A percentile compares a stretch with the other conserved stretches of the same genome.
phyloP scores from a whole-genome alignment of 2,888 invertebrate genomes.

The Netelia inedita region DNA sequence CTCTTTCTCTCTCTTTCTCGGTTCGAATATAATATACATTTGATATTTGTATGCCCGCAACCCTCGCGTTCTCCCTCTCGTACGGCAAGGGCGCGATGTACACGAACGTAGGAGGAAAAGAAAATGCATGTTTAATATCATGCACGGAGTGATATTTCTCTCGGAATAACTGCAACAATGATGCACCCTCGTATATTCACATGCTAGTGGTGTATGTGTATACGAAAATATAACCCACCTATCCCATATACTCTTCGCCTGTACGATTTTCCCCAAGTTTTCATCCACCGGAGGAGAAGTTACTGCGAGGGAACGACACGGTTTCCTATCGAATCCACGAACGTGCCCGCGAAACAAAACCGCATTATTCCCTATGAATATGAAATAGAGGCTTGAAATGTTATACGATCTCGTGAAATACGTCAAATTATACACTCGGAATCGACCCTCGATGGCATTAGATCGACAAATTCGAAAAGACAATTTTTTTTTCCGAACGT shows the following conservation, averaged over 20 bases:
- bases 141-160: not conserved
- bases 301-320: conserved; percentile 15
- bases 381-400: conserved; percentile 44
- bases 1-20: not conserved
- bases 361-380: conserved; percentile 54
- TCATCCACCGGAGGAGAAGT: conserved; percentile 10
- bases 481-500: too few relatives aligned
- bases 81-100: not conserved
- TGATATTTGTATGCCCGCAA: conserved; percentile 28
- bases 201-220: not conserved
- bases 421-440: not conserved
- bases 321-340: conserved; percentile 47
- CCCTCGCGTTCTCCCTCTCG: not conserved
- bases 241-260: conserved; percentile 20
- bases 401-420: conserved; percentile 27
- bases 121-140: conserved; percentile 33
- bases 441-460: not conserved
- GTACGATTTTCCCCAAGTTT: conserved; percentile 31
- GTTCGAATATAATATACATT: conserved; percentile 27
- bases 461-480: too few relatives aligned
- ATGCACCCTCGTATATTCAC: conserved; percentile 4
- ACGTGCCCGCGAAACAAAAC: conserved; percentile 39
- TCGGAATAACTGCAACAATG: conserved; percentile 27
- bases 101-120: not conserved
- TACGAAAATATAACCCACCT: conserved; percentile 14